Base-by-base conservation (phyloP, 1,140 invertebrate species). In the Contarinia nasturtii region DNA sequence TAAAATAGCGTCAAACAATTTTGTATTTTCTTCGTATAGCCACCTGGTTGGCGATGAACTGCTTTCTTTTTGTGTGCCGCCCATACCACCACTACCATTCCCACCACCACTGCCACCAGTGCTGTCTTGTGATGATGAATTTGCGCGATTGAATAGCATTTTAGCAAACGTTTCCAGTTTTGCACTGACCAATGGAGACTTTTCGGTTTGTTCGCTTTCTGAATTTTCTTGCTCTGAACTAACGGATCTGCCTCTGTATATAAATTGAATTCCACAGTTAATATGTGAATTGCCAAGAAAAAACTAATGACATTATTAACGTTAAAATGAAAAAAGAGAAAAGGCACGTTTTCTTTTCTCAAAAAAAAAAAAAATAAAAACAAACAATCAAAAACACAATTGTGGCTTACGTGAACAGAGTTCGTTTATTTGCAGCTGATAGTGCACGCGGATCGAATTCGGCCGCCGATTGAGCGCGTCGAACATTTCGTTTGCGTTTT, bases 401-500 rank as follows among this genome's bases (percentile, higher is more conserved):
- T 34, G 33, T 20, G n/a, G 52, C 48, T 44, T 36, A 37, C 54
- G 49, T 46, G 47, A 60, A 65, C 47, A 64, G 54, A 53, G 60
- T 57, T 47, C 75, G 58, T 53, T 70, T 73, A 53, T 71, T 73
- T 0, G 77, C 78, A 0, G 76, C 74, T 5, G 72, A 70, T 47
- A 81, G 67, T 4, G 74, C 71, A 38, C 73, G 70, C 18, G 75
- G 70, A 55, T 82, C 74, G 34, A 83, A 68, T 54, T 84, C 81
- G 3, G 78, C 77, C 5, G 78, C 80, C 47, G 80, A 83, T 54
- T 81, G 79, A 8, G 80, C 76, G 33, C 80, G 68, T 11, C 76
- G 63, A 49, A 70, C 71, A 0, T 68, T 62, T 1, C 65, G 67
- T 11, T 66, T 68, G 48, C 69, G 69, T 54, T 72, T 72, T 51